phyloP scores from a whole-genome alignment of 2,113 vertebrate species.

The Pangasianodon hypophthalmus region DNA sequence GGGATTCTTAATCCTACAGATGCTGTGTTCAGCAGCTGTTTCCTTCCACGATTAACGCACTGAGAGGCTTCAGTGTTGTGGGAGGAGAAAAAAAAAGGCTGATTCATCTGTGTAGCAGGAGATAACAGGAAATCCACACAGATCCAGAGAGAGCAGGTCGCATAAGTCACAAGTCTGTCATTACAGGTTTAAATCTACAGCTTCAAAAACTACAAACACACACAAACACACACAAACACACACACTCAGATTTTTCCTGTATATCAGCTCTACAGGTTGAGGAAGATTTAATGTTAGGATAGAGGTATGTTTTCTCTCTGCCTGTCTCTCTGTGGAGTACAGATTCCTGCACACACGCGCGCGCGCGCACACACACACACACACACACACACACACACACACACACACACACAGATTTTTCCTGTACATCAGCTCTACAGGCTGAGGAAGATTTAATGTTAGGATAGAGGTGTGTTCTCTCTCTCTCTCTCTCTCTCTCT shows the following conservation, averaged over 20 bases:
- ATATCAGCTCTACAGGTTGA: background rate
- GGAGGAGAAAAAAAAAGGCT: background rate
- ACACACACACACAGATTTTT: slow-evolving; percentile 6
- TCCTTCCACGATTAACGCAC: slow-evolving; percentile 39
- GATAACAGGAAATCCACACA: slow-evolving; percentile 26
- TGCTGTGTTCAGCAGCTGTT: slow-evolving; percentile 47
- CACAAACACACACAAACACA: slow-evolving; percentile 22
- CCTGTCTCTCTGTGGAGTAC: too few species aligned
- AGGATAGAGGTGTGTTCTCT: background rate
- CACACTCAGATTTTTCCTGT: background rate
- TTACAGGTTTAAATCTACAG: slow-evolving; percentile 23
- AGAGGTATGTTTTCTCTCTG: background rate
- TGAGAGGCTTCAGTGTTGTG: slow-evolving; percentile 29
- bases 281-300: background rate
- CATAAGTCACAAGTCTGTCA: slow-evolving; percentile 15
- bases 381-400: slow-evolving; percentile 12
- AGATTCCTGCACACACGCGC: too few species aligned
- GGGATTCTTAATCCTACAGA: slow-evolving; percentile 41
- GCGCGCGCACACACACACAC: background rate
- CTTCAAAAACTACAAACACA: slow-evolving; percentile 5
- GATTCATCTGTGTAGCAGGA: slow-evolving; percentile 30
- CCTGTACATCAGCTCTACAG: background rate
- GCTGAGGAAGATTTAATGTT: background rate
- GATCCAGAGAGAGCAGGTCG: slow-evolving; percentile 1
- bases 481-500: background rate